phyloP scores from a whole-genome alignment of 2,888 invertebrate genomes.

The Patella pellucida region DNA sequence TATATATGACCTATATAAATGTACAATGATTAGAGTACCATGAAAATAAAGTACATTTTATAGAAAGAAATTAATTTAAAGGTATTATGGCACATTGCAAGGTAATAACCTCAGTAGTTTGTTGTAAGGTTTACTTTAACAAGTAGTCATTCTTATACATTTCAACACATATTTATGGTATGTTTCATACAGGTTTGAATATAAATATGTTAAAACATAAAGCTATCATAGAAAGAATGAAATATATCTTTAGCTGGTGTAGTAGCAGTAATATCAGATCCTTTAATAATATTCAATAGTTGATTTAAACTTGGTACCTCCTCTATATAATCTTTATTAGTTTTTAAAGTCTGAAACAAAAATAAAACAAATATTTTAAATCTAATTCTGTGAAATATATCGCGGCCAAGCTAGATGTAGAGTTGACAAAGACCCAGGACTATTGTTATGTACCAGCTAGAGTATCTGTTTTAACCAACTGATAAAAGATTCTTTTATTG shows the following conservation, averaged over 20 bases:
- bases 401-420: too few relatives aligned
- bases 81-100: background rate
- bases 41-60: too few relatives aligned
- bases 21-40: too few relatives aligned
- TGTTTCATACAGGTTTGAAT: background rate
- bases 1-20: too few relatives aligned
- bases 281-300: slow-evolving; percentile 17
- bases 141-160: background rate
- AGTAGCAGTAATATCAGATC: slow-evolving; percentile 3
- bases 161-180: background rate
- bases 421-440: too few relatives aligned
- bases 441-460: too few relatives aligned
- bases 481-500: too few relatives aligned
- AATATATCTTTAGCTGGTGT: slow-evolving; percentile 1
- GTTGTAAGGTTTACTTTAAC: background rate
- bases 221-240: background rate
- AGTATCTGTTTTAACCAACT: too few relatives aligned
- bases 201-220: background rate
- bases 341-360: slow-evolving; percentile 14
- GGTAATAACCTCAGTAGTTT: background rate
- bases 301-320: background rate
- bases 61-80: too few relatives aligned
- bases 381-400: too few relatives aligned
- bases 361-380: too few relatives aligned
- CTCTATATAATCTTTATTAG: slow-evolving; percentile 13